Conservation (phyloP, 1,140 invertebrate species). For the Cryptotermes secundus region DNA sequence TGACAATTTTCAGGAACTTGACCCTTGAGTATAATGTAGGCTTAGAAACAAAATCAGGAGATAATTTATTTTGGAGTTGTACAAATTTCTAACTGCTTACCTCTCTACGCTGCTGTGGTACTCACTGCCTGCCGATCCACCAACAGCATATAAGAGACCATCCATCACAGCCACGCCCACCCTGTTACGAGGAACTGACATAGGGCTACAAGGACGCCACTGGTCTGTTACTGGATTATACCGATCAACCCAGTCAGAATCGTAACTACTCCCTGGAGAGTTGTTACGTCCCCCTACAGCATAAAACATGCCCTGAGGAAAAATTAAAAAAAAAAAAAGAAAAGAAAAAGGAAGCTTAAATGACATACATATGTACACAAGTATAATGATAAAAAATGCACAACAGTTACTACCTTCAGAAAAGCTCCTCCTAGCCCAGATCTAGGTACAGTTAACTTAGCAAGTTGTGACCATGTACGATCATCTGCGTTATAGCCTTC, state of each 20-base stretch:
- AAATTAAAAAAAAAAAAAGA: neutral
- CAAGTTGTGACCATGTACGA: constrained; percentile 76
- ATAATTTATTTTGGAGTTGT: no score
- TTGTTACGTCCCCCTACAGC: constrained; percentile 90
- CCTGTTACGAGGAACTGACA: constrained; percentile 81
- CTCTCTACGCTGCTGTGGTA: constrained; percentile 88
- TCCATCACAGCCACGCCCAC: constrained; percentile 92
- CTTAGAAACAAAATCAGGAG: no score
- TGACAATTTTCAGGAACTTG: no score
- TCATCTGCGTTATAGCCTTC: constrained; percentile 87
- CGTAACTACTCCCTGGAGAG: constrained; percentile 72
- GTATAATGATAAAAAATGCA: neutral
- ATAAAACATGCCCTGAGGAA: constrained; percentile 74
- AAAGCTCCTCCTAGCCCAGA: constrained; percentile 88
- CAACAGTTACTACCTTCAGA: constrained; percentile 62
- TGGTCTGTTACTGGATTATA: constrained; percentile 75
- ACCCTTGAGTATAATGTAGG: no score
- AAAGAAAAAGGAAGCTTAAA: no score
- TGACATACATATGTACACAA: neutral
- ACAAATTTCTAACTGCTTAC: constrained; percentile 46
- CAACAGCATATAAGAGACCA: constrained; percentile 84
- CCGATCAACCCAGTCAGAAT: constrained; percentile 51
- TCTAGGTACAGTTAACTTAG: constrained; percentile 75
- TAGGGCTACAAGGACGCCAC: constrained; percentile 77
- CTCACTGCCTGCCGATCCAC: constrained; percentile 78